Conservation (phyloP, 2,888 invertebrate genomes). For the Drosophila testacea region DNA sequence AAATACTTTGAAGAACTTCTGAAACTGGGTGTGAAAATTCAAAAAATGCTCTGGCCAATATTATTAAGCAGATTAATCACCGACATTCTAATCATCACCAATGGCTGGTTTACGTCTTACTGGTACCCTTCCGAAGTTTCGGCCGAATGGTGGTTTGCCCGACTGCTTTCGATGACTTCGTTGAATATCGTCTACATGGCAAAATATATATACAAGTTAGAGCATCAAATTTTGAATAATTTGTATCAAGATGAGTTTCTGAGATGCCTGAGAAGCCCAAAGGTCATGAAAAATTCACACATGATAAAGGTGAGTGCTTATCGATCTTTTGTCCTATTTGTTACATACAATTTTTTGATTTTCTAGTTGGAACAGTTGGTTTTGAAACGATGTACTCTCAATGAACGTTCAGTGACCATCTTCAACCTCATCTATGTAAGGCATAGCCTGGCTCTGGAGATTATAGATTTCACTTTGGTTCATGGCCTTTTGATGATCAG, state of each 20-base stretch:
- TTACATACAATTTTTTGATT: too few species aligned
- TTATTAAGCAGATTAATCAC: background rate
- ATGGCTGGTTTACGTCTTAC: background rate
- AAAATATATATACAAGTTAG: too few species aligned
- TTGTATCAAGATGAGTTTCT: constrained; percentile 8
- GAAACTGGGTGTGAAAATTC: background rate
- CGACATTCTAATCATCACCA: background rate
- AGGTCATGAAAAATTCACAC: background rate
- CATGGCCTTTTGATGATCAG: constrained; percentile 5
- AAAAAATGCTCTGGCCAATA: constrained; percentile 1
- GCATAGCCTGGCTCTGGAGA: constrained; percentile 8
- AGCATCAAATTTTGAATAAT: constrained; percentile 7
- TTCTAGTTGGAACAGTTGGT: constrained; percentile 23
- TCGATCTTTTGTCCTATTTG: background rate
- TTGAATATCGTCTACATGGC: background rate
- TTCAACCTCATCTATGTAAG: constrained; percentile 10
- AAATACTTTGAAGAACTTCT: constrained; percentile 11
- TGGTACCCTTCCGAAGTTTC: background rate
- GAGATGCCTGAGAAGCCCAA: background rate
- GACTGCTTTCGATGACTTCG: constrained; percentile 1
- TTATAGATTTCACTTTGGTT: background rate
- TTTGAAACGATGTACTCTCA: constrained; percentile 6
- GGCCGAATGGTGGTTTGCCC: too few species aligned
- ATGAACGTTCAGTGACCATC: constrained; percentile 8
- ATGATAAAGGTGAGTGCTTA: constrained; percentile 19